phyloP scores from a whole-genome alignment of 2,113 vertebrate genomes.

The Aspidoscelis tigris region DNA sequence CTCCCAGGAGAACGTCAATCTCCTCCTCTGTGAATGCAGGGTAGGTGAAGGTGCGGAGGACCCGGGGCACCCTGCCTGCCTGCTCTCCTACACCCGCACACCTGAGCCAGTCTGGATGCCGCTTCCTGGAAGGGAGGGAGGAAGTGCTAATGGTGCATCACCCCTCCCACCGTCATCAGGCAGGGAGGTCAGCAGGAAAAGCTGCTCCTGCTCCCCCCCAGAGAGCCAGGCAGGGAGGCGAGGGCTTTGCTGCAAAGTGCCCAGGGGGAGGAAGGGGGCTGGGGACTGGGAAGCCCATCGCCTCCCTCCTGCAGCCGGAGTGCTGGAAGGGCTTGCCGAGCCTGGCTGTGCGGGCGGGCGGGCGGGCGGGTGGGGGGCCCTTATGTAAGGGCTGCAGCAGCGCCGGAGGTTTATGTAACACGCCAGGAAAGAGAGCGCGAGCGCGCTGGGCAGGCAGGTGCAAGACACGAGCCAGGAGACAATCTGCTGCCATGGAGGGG shows the following conservation, averaged over 20 bases:
- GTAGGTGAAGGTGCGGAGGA: too few species aligned
- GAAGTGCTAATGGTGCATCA: not conserved
- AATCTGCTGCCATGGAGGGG: not conserved
- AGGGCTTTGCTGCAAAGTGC: not conserved
- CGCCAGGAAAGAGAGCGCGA: not conserved
- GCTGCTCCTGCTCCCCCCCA: not conserved
- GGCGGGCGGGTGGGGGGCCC: not conserved
- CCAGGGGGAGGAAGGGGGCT: not conserved
- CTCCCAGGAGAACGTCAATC: too few species aligned
- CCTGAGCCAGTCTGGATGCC: too few species aligned
- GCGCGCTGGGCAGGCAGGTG: not conserved
- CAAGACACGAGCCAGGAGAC: not conserved
- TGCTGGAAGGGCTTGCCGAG: not conserved
- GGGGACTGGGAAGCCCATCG: not conserved
- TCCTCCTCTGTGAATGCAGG: too few species aligned
- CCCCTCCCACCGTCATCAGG: too few species aligned
- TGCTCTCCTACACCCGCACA: too few species aligned
- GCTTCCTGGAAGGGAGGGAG: too few species aligned
- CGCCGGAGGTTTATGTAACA: constrained; percentile 19
- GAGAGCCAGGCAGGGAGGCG: not conserved
- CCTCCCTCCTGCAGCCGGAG: not conserved
- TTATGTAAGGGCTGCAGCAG: constrained; percentile 31
- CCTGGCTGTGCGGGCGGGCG: not conserved
- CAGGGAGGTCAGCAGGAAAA: not conserved
- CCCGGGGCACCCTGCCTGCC: too few species aligned